These are phyloP conservation scores for Helicoverpa zea DNA, from an alignment of 1,140 invertebrate species.

Conservation along the genomic window DNA sequence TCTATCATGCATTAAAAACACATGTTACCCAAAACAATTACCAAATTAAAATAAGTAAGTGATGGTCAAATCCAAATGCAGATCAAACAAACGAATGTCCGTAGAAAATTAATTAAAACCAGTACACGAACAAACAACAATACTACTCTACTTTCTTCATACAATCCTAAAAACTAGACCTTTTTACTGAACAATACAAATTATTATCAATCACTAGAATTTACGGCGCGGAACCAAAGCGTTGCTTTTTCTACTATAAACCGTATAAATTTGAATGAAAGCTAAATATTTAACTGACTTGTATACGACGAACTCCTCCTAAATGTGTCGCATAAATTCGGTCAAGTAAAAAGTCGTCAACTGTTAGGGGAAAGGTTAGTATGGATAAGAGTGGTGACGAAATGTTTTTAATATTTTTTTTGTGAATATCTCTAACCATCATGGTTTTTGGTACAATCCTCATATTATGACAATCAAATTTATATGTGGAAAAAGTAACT, in stretches of 20 bases:
- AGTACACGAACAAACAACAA: background rate
- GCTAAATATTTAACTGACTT: slow-evolving; percentile 84
- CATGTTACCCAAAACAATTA: no score
- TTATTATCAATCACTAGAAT: slow-evolving; percentile 75
- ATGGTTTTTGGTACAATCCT: no score
- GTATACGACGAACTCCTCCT: slow-evolving; percentile 80
- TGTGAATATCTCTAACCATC: no score
- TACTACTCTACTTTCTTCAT: background rate
- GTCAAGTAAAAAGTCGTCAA: slow-evolving; percentile 84
- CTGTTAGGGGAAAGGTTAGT: slow-evolving; percentile 60
- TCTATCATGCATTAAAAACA: no score
- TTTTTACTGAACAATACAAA: slow-evolving; percentile 61
- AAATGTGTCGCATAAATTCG: slow-evolving; percentile 85
- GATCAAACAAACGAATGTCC: slow-evolving; percentile 1
- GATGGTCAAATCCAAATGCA: background rate
- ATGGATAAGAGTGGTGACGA: slow-evolving; percentile 62
- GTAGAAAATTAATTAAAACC: slow-evolving; percentile 21
- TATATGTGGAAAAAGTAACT: no score
- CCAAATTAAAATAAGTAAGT: no score
- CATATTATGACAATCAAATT: no score
- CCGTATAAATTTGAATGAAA: slow-evolving; percentile 83
- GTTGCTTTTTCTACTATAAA: slow-evolving; percentile 75
- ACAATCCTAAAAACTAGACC: slow-evolving; percentile 14
- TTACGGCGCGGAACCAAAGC: slow-evolving; percentile 80
- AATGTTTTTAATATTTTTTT: no score